Evolutionary conservation across 2,797 vertebrate species (phyloP).

Genomic region (Helostoma temminkii): DNA sequence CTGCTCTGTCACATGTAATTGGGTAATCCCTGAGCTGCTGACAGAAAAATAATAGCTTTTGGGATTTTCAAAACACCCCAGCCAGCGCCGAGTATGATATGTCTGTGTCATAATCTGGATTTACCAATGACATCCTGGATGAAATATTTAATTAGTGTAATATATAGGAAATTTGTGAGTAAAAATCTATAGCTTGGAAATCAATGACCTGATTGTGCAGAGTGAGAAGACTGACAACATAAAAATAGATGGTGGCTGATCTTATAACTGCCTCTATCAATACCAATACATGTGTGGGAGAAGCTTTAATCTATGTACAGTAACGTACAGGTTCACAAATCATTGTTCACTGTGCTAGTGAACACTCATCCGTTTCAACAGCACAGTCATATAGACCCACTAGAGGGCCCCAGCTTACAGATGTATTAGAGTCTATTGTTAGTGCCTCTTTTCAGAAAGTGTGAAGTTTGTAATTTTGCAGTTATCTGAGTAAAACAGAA

Average conservation of each 20-base stretch:
- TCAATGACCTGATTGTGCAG: background rate
- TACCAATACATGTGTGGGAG: background rate
- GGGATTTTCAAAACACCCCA: slow-evolving; percentile 58
- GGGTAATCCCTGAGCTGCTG: slow-evolving; percentile 73
- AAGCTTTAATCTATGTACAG: background rate
- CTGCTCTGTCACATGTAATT: slow-evolving; percentile 72
- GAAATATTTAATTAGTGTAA: slow-evolving; percentile 18
- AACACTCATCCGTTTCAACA: too few species aligned
- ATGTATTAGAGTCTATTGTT: too few species aligned
- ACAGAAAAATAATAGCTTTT: slow-evolving; percentile 73
- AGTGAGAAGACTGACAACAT: background rate
- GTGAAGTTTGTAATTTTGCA: too few species aligned
- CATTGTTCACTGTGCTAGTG: background rate
- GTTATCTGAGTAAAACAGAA: too few species aligned
- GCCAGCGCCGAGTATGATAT: slow-evolving; percentile 45
- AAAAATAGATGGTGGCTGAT: background rate
- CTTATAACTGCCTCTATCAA: background rate
- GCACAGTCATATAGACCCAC: too few species aligned
- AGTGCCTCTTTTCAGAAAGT: too few species aligned
- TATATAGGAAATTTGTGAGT: slow-evolving; percentile 3
- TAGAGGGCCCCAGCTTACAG: too few species aligned
- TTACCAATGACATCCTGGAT: slow-evolving; percentile 7
- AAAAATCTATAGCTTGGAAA: slow-evolving; percentile 8
- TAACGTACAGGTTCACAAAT: background rate
- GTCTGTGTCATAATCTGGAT: slow-evolving; percentile 44